A percentile compares a stretch with the other conserved stretches of the same genome.
Conservation (phyloP, 2,888 invertebrate species). For the Agrotis clavis region DNA sequence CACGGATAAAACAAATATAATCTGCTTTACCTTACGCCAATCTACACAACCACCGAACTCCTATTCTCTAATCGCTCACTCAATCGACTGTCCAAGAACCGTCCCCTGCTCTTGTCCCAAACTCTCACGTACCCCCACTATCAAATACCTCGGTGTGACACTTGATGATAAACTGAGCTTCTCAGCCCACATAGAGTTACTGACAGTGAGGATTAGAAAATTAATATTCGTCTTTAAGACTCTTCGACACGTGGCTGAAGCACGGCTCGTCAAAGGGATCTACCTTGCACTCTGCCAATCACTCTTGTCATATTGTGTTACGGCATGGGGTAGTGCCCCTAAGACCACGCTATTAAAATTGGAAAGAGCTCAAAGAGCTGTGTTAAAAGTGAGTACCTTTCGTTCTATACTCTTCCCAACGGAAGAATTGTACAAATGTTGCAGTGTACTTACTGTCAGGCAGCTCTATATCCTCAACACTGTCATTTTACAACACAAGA, state of each 20-base stretch:
- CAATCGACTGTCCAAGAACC: neutral
- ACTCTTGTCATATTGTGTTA: constrained; percentile 1
- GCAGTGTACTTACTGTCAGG: neutral
- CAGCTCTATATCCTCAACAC: too few relatives aligned
- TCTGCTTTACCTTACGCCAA: neutral
- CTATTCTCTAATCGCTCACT: neutral
- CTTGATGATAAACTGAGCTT: neutral
- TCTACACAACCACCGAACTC: neutral
- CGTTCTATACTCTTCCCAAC: neutral
- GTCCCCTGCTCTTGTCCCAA: neutral
- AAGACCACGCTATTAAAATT: neutral
- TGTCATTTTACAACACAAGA: too few relatives aligned
- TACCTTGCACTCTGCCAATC: neutral
- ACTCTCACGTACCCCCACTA: neutral
- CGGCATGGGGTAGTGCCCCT: too few relatives aligned
- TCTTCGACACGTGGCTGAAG: neutral
- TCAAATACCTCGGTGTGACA: neutral
- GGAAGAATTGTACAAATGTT: neutral
- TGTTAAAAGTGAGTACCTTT: neutral
- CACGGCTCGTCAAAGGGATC: neutral
- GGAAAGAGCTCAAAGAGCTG: neutral
- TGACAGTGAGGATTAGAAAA: constrained; percentile 1
- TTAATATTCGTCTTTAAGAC: neutral
- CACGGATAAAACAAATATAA: neutral
- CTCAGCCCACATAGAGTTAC: neutral